Evolutionary conservation across 2,113 vertebrate genomes (phyloP).

Genomic region (Engystomops pustulosus): DNA sequence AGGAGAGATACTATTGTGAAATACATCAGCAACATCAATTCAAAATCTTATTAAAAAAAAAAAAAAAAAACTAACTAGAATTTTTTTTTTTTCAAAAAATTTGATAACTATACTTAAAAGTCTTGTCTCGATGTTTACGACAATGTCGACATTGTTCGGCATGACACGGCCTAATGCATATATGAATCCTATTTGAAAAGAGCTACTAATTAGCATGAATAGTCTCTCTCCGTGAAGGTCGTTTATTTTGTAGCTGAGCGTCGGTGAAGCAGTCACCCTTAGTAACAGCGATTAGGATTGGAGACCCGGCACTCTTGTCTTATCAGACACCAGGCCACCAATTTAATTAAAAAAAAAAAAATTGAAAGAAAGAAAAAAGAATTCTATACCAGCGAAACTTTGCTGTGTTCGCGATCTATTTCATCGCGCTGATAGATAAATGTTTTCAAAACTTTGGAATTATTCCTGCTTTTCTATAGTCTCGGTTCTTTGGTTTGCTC

Average conservation of each 20-base stretch:
- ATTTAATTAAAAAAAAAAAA: constrained; percentile 24
- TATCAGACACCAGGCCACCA: constrained; percentile 72
- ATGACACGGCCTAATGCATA: constrained; percentile 88
- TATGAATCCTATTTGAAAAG: constrained; percentile 87
- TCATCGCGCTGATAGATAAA: neutral
- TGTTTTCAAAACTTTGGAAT: constrained; percentile 12
- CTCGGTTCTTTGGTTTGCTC: neutral
- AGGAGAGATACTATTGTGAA: constrained; percentile 81
- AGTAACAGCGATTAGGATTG: constrained; percentile 78
- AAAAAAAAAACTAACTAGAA: constrained; percentile 69
- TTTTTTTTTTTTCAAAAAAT: constrained; percentile 84
- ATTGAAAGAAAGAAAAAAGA: neutral
- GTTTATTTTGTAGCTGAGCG: constrained; percentile 75
- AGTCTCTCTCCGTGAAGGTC: constrained; percentile 86
- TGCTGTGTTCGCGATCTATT: neutral
- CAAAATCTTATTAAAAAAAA: constrained; percentile 77
- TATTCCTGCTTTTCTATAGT: neutral
- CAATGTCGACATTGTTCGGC: constrained; percentile 81
- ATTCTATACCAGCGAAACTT: constrained; percentile 7
- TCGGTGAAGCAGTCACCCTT: constrained; percentile 72
- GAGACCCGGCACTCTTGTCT: constrained; percentile 76
- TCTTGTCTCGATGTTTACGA: constrained; percentile 80
- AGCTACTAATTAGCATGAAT: constrained; percentile 96
- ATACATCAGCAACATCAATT: constrained; percentile 76
- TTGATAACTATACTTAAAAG: constrained; percentile 80